A percentile compares a stretch with the other conserved stretches of the same genome.
phyloP scores from a whole-genome alignment of 1,140 invertebrate species.

The Calephelis nemesis region DNA sequence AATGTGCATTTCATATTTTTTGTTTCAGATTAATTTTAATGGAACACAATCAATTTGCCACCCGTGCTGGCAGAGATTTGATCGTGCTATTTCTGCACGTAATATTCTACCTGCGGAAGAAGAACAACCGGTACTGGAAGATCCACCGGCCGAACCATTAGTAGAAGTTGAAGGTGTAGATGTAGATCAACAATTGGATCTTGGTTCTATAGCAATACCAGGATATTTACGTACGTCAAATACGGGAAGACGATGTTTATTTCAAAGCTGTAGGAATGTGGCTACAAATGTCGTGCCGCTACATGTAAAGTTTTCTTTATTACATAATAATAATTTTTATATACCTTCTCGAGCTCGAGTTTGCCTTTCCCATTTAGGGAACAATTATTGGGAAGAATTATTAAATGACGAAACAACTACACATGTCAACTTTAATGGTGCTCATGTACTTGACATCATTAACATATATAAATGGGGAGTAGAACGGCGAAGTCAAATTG shows the following conservation, averaged over 20 bases:
- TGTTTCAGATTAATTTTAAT: conserved; percentile 19
- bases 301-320: conserved; percentile 18
- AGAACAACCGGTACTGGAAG: conserved; percentile 1
- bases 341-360: conserved; percentile 14
- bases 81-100: conserved; percentile 16
- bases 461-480: conserved; percentile 23
- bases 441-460: conserved; percentile 24
- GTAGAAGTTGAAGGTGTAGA: not conserved
- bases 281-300: conserved; percentile 16
- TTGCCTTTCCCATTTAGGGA: conserved; percentile 13
- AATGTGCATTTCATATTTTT: conserved; percentile 14
- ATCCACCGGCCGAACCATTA: conserved; percentile 9
- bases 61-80: conserved; percentile 19
- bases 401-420: conserved; percentile 4
- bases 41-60: conserved; percentile 19
- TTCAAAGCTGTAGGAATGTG: conserved; percentile 22
- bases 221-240: conserved; percentile 20
- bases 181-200: conserved; percentile 21
- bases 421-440: conserved; percentile 21
- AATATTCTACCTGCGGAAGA: not conserved
- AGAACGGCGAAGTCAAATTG: conserved; percentile 19
- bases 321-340: conserved; percentile 21
- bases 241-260: conserved; percentile 21
- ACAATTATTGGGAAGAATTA: conserved; percentile 21
- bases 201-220: conserved; percentile 11